Conservation (phyloP, 2,888 invertebrate genomes). For the Cheilosia soror region DNA sequence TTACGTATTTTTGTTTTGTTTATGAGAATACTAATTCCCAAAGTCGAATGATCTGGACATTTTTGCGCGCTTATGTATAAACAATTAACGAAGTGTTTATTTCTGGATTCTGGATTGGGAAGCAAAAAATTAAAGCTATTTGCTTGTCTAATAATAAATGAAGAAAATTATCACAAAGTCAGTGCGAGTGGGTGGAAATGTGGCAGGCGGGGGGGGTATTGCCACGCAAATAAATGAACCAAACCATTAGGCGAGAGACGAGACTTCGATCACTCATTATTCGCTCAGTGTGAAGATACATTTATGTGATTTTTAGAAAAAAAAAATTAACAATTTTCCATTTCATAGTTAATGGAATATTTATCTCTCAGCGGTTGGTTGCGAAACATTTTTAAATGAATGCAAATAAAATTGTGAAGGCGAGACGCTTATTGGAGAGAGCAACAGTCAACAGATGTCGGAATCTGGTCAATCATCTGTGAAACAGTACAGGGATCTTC, state of each 20-base stretch:
- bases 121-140: slow-evolving; percentile 25
- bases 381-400: slow-evolving; percentile 48
- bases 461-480: slow-evolving; percentile 32
- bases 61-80: slow-evolving; percentile 33
- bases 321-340: neutral
- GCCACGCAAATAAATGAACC: slow-evolving; percentile 28
- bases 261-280: slow-evolving; percentile 57
- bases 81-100: slow-evolving; percentile 52
- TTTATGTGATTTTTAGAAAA: slow-evolving; percentile 12
- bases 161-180: slow-evolving; percentile 16
- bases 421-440: slow-evolving; percentile 6
- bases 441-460: slow-evolving; percentile 2
- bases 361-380: slow-evolving; percentile 39
- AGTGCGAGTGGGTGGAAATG: neutral
- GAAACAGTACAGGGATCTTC: slow-evolving; percentile 27
- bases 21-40: slow-evolving; percentile 38
- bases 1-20: neutral
- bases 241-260: slow-evolving; percentile 37
- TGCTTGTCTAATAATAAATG: slow-evolving; percentile 13
- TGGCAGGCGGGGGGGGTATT: neutral
- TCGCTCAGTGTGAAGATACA: slow-evolving; percentile 12
- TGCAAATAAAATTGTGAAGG: slow-evolving; percentile 51
- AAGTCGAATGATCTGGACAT: slow-evolving; percentile 54
- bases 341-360: slow-evolving; percentile 47
- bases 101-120: slow-evolving; percentile 53